Evolutionary conservation across 2,113 vertebrate genomes (phyloP).

Genomic region (Pyrgilauda ruficollis): DNA sequence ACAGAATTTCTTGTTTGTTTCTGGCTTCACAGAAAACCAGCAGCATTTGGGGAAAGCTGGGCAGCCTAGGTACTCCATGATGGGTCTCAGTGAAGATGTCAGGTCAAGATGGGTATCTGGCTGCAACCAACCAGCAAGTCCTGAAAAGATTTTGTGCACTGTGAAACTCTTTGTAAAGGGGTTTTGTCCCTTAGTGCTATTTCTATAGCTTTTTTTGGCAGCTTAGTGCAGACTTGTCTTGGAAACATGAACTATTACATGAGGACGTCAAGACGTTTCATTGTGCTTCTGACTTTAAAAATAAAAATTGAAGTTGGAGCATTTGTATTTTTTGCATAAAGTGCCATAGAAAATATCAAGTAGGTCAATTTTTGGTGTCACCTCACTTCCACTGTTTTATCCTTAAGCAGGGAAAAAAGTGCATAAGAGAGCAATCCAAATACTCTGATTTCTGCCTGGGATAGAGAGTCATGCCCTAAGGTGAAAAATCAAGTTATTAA

Average conservation of each 20-base stretch:
- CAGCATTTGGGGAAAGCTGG: background rate
- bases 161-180: background rate
- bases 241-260: background rate
- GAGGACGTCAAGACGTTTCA: fast-evolving
- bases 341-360: background rate
- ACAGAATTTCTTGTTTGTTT: background rate
- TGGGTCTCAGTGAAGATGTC: background rate
- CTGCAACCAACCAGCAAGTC: background rate
- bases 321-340: background rate
- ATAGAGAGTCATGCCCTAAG: background rate
- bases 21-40: background rate
- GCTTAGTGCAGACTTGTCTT: background rate
- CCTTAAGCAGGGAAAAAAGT: background rate
- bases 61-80: background rate
- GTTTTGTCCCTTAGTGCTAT: background rate
- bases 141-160: background rate
- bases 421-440: background rate
- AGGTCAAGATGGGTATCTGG: background rate
- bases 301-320: background rate
- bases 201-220: background rate
- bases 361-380: background rate
- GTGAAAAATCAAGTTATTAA: background rate
- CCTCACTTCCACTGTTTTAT: background rate
- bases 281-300: background rate
- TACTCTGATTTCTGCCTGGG: background rate